phyloP scores from a whole-genome alignment of 2,113 vertebrate genomes.

The Blennius ocellaris region DNA sequence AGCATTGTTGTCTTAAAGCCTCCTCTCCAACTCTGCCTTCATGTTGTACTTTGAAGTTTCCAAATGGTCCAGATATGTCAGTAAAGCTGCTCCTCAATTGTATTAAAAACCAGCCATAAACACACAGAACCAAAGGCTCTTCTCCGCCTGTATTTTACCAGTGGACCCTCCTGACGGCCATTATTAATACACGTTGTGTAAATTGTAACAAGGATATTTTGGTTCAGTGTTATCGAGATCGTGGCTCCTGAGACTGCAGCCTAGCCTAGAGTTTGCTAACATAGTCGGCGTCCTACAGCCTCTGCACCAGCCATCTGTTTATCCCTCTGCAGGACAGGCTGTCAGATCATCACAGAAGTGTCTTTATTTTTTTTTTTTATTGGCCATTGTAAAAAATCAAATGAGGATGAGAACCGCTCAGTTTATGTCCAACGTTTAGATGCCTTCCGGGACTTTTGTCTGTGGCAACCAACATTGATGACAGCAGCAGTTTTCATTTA shows the following conservation, averaged over 20 bases:
- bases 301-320: slow-evolving; percentile 52
- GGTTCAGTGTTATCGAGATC: slow-evolving; percentile 47
- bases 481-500: slow-evolving; percentile 2
- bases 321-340: slow-evolving; percentile 27
- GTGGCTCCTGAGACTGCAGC: slow-evolving; percentile 35
- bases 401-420: slow-evolving; percentile 1
- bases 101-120: slow-evolving; percentile 30
- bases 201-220: slow-evolving; percentile 43
- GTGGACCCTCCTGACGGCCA: too few relatives aligned
- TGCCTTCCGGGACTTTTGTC: slow-evolving; percentile 3
- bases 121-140: background rate
- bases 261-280: slow-evolving; percentile 48
- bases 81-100: slow-evolving; percentile 10
- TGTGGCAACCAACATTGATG: slow-evolving; percentile 7
- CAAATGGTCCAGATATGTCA: slow-evolving; percentile 3
- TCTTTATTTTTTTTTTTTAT: slow-evolving; percentile 8
- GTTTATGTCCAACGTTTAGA: slow-evolving; percentile 1
- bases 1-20: too few relatives aligned
- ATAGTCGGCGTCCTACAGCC: slow-evolving; percentile 48
- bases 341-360: slow-evolving; percentile 16
- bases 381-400: background rate
- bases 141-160: slow-evolving; percentile 14
- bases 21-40: too few relatives aligned
- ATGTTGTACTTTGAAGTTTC: too few relatives aligned
- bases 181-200: slow-evolving; percentile 53